These are phyloP conservation scores for Urocolius indicus DNA, from an alignment of 2,113 vertebrate species.

Conservation along the genomic window DNA sequence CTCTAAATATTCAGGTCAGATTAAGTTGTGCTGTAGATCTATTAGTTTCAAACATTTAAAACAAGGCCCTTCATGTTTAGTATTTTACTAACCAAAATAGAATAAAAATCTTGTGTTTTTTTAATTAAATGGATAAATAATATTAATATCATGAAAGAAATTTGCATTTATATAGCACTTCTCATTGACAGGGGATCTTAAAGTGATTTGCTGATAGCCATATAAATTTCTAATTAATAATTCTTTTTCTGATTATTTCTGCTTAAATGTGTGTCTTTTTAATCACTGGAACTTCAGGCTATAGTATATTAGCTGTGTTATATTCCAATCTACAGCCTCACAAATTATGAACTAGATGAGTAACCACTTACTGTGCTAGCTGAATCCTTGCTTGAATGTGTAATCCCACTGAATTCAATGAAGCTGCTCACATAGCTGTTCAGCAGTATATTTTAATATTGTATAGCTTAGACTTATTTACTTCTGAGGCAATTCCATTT, in stretches of 20 bases:
- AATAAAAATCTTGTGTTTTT: slow-evolving; percentile 7
- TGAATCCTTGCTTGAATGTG: not conserved
- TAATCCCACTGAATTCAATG: slow-evolving; percentile 1
- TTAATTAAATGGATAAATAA: slow-evolving; percentile 29
- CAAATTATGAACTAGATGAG: slow-evolving; percentile 46
- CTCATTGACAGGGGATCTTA: slow-evolving; percentile 50
- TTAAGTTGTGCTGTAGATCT: not conserved
- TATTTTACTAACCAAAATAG: slow-evolving; percentile 16
- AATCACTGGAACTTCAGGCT: slow-evolving; percentile 68
- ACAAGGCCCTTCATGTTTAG: not conserved
- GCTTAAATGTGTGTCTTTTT: slow-evolving; percentile 67
- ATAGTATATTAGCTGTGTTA: slow-evolving; percentile 57
- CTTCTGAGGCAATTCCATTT: not conserved
- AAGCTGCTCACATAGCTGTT: not conserved
- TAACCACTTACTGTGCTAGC: not conserved
- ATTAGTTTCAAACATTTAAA: not conserved
- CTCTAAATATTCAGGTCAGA: not conserved
- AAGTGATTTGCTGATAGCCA: slow-evolving; percentile 58
- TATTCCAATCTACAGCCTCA: slow-evolving; percentile 43
- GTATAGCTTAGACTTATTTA: not conserved
- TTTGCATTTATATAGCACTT: slow-evolving; percentile 68
- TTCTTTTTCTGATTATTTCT: slow-evolving; percentile 71
- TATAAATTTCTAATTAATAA: slow-evolving; percentile 73
- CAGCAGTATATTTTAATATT: not conserved
- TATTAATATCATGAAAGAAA: slow-evolving; percentile 55